These are phyloP conservation scores for Nematopogon swammerdamellus DNA, from an alignment of 2,888 invertebrate genomes.

Conservation along the genomic window DNA sequence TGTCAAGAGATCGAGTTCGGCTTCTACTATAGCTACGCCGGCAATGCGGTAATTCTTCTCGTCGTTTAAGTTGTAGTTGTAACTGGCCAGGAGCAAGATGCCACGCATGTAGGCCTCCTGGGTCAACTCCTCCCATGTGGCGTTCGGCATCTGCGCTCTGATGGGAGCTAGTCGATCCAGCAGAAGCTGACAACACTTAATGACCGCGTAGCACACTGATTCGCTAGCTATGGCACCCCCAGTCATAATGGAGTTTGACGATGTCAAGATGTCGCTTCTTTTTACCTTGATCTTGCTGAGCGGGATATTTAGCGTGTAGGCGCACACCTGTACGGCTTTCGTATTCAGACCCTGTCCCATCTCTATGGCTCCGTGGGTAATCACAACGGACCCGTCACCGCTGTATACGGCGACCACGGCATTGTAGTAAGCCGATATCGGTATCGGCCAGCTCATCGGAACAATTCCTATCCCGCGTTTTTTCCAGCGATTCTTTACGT, in stretches of 20 bases:
- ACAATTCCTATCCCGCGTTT: slow-evolving; percentile 62
- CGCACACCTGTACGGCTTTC: slow-evolving; percentile 63
- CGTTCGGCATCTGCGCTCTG: slow-evolving; percentile 21
- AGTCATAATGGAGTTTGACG: slow-evolving; percentile 61
- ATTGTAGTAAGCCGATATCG: slow-evolving; percentile 34
- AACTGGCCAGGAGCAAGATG: slow-evolving; percentile 20
- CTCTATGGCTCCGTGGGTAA: slow-evolving; percentile 65
- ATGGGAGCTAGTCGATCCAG: slow-evolving; percentile 27
- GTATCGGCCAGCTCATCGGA: slow-evolving; percentile 58
- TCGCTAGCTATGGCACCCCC: slow-evolving; percentile 54
- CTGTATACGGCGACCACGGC: slow-evolving; percentile 59
- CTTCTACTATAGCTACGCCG: slow-evolving; percentile 53
- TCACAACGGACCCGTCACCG: slow-evolving; percentile 60
- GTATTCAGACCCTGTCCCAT: slow-evolving; percentile 75
- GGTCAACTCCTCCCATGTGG: slow-evolving; percentile 24
- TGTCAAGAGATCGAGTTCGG: slow-evolving; percentile 62
- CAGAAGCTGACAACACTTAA: slow-evolving; percentile 33
- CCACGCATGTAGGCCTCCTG: slow-evolving; percentile 14
- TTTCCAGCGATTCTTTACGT: slow-evolving; percentile 67
- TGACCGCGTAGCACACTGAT: slow-evolving; percentile 27
- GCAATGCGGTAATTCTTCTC: slow-evolving; percentile 40
- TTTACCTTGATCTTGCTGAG: slow-evolving; percentile 63
- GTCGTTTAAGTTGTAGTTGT: slow-evolving; percentile 15
- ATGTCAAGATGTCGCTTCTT: slow-evolving; percentile 54
- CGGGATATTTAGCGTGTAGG: slow-evolving; percentile 60